phyloP scores from a whole-genome alignment of 1,140 invertebrate species.

The Artemia franciscana region DNA sequence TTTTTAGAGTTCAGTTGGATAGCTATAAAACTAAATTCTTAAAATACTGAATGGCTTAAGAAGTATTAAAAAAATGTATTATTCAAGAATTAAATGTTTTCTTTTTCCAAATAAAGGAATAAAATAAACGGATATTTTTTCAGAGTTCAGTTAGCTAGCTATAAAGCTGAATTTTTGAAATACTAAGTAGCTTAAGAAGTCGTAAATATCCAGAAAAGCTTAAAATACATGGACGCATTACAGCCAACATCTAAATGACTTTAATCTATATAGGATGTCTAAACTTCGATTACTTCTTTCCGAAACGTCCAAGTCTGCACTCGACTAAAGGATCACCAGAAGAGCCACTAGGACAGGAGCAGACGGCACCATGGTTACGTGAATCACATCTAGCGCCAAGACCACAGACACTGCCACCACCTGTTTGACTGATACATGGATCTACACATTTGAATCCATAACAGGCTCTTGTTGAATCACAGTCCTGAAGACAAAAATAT shows the following conservation, averaged over 20 bases:
- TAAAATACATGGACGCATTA: neutral
- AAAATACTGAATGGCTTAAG: neutral
- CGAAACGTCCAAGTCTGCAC: constrained; percentile 24
- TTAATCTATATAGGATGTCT: neutral
- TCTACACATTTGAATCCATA: constrained; percentile 41
- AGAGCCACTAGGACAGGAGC: constrained; percentile 53
- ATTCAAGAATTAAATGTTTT: no score
- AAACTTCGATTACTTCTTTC: neutral
- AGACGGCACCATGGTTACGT: constrained; percentile 55
- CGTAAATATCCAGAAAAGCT: neutral
- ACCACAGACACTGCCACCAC: constrained; percentile 32
- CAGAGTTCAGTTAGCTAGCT: no score
- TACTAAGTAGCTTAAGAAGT: neutral
- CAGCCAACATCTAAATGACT: neutral
- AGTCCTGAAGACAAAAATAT: constrained; percentile 31
- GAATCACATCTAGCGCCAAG: constrained; percentile 41
- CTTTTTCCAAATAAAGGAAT: no score
- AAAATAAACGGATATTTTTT: no score
- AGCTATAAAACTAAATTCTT: neutral
- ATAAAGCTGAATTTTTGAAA: neutral
- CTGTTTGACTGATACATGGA: constrained; percentile 39
- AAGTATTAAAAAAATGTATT: no score
- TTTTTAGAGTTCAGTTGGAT: neutral
- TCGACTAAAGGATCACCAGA: constrained; percentile 47
- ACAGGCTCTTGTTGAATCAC: constrained; percentile 39